These are phyloP conservation scores for Caenorhabditis sp. DNA, from an alignment of 2,888 invertebrate species.

Conservation along the genomic window DNA sequence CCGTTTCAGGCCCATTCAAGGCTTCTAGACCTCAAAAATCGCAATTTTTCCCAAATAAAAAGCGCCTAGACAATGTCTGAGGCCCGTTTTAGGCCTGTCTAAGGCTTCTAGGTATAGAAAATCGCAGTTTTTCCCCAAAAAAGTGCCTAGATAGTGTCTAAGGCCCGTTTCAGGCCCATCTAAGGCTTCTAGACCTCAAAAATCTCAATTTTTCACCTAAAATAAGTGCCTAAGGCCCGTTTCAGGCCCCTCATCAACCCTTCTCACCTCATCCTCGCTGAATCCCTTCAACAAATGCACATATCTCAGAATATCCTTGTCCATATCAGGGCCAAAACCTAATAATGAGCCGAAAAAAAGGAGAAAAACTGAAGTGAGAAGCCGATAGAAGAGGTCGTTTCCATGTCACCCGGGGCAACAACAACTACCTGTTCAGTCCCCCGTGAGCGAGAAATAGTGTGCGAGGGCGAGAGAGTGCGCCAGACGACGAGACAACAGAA, in stretches of 20 bases:
- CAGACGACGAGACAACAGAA: background rate
- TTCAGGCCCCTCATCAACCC: background rate
- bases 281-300: background rate
- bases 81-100: too few relatives aligned
- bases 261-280: background rate
- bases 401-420: conserved; percentile 5
- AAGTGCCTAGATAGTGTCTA: background rate
- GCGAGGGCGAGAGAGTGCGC: background rate
- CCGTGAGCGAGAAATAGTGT: background rate
- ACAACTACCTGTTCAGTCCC: background rate
- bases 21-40: too few relatives aligned
- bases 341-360: too few relatives aligned
- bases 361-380: background rate
- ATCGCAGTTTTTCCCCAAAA: too few relatives aligned
- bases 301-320: background rate
- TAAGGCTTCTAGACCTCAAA: too few relatives aligned
- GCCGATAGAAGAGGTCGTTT: background rate
- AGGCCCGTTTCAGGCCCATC: background rate
- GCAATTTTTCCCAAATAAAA: too few relatives aligned
- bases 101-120: too few relatives aligned
- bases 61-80: too few relatives aligned
- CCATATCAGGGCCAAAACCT: background rate
- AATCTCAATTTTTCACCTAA: too few relatives aligned
- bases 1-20: too few relatives aligned
- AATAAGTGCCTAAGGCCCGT: background rate